Conservation (phyloP, 23 tunicate genomes). For the Halocynthia aurantium region DNA sequence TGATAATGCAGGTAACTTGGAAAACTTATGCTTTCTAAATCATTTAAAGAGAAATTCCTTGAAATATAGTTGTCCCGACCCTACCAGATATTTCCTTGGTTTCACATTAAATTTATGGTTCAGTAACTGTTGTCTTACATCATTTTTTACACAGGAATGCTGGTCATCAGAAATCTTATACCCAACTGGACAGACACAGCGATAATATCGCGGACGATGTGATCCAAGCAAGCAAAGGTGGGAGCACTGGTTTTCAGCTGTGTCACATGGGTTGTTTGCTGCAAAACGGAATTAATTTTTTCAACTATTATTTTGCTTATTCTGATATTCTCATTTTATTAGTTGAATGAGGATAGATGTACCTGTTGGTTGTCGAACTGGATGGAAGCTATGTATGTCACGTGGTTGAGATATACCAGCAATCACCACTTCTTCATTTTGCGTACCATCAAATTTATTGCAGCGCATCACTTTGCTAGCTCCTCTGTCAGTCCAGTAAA, state of each 20-base stretch:
- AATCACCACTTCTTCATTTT: constrained; percentile 27
- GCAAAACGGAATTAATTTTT: not conserved
- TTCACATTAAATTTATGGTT: too few relatives aligned
- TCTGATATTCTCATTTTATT: not conserved
- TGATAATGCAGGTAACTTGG: too few relatives aligned
- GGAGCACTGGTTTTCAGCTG: constrained; percentile 46
- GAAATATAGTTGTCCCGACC: too few relatives aligned
- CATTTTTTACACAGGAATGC: constrained; percentile 32
- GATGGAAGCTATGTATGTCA: constrained; percentile 56
- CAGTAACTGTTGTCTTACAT: constrained; percentile 15
- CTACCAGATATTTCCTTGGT: too few relatives aligned
- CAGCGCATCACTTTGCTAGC: constrained; percentile 43
- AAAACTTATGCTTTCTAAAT: not conserved
- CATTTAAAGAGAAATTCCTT: not conserved
- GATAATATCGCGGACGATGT: constrained; percentile 31
- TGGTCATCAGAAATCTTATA: constrained; percentile 32
- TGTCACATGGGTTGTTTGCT: constrained; percentile 26
- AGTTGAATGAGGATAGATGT: not conserved
- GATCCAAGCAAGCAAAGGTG: constrained; percentile 64
- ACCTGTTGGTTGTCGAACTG: constrained; percentile 75
- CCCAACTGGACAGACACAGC: constrained; percentile 81
- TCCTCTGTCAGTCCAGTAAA: constrained; percentile 77
- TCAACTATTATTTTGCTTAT: not conserved
- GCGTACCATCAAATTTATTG: constrained; percentile 59
- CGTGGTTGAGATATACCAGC: constrained; percentile 32